These are phyloP conservation scores for Daktulosphaira vitifoliae DNA, from an alignment of 1,140 invertebrate genomes.

Conservation along the genomic window DNA sequence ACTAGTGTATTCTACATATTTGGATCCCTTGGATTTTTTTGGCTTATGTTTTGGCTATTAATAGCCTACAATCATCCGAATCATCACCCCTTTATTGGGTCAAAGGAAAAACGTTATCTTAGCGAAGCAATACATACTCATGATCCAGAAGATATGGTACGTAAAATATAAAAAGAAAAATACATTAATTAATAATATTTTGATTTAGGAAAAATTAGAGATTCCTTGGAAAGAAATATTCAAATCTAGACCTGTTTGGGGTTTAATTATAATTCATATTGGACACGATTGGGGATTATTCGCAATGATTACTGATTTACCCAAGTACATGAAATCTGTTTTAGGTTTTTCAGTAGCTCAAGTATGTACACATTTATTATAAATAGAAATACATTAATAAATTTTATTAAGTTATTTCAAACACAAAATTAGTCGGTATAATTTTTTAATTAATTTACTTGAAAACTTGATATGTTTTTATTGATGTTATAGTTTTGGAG, in stretches of 20 bases:
- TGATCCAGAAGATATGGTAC: conserved; percentile 31
- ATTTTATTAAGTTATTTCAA: too few relatives aligned
- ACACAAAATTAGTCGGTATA: too few relatives aligned
- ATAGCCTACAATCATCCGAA: conserved; percentile 56
- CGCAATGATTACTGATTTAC: conserved; percentile 74
- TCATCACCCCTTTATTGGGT: conserved; percentile 59
- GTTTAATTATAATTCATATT: conserved; percentile 60
- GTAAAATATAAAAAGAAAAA: neutral
- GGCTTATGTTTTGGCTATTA: conserved; percentile 44
- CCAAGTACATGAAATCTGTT: conserved; percentile 73
- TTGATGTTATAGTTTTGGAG: too few relatives aligned
- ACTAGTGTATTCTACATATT: conserved; percentile 50
- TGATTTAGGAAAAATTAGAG: conserved; percentile 36
- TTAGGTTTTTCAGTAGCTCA: conserved; percentile 65
- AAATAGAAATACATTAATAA: too few relatives aligned
- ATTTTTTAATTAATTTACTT: too few relatives aligned
- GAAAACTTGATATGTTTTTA: too few relatives aligned
- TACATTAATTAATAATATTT: neutral
- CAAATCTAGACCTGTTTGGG: conserved; percentile 65
- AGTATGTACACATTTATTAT: conserved; percentile 43
- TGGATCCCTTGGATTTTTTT: conserved; percentile 46
- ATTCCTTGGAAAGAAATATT: conserved; percentile 64
- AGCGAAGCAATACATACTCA: conserved; percentile 8
- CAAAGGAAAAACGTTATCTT: conserved; percentile 57
- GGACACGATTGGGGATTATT: conserved; percentile 81